Percentiles rank a stretch among this genome's conserved stretches.
phyloP scores from a whole-genome alignment of 2,797 vertebrate species.

The Leptatherina wallacei region DNA sequence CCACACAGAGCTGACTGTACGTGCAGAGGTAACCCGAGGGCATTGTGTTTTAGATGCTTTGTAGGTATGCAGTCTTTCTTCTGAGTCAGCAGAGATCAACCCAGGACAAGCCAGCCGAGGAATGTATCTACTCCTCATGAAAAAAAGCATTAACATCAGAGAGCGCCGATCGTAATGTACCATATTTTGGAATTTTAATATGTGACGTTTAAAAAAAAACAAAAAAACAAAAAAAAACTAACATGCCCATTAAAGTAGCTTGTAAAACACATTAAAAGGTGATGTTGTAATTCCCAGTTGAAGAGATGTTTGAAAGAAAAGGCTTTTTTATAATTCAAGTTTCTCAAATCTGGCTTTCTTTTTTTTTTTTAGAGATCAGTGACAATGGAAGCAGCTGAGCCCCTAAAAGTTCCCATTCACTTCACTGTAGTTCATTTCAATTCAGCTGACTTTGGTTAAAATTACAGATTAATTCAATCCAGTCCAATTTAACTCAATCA shows the following conservation, averaged over 20 bases:
- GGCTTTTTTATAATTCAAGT: too few relatives aligned
- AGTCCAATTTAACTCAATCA: background rate
- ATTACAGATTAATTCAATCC: background rate
- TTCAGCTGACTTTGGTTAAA: background rate
- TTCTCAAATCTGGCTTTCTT: too few relatives aligned
- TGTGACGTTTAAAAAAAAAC: background rate
- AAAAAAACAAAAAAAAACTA: background rate
- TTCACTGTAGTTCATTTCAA: background rate
- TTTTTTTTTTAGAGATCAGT: background rate
- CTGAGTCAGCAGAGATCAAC: slow-evolving; percentile 80
- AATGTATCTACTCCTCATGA: slow-evolving; percentile 71
- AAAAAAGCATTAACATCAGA: slow-evolving; percentile 55
- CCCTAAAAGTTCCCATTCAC: background rate
- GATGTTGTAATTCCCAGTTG: background rate
- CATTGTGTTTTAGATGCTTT: slow-evolving; percentile 59
- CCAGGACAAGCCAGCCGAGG: slow-evolving; percentile 67
- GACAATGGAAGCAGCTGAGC: background rate
- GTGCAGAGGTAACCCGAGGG: slow-evolving; percentile 37
- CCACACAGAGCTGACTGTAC: slow-evolving; percentile 47
- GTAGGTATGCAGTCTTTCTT: slow-evolving; percentile 57
- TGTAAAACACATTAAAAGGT: background rate
- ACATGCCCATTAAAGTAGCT: background rate
- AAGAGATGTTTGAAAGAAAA: background rate
- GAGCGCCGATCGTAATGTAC: slow-evolving; percentile 24
- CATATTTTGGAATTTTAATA: background rate